phyloP scores from a whole-genome alignment of 2,797 vertebrate species.

The Phataginus tricuspis region DNA sequence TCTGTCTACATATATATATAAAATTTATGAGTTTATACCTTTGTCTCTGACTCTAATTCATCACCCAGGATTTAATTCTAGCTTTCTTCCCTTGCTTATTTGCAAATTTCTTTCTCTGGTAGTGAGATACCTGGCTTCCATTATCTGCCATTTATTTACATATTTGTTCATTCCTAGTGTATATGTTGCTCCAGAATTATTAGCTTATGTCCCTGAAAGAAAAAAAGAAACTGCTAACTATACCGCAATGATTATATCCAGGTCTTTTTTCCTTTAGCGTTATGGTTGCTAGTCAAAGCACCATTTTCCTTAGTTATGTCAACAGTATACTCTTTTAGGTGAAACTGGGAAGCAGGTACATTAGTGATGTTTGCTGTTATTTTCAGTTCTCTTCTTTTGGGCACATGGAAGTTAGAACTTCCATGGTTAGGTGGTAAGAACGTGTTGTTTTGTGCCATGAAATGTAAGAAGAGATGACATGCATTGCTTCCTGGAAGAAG shows the following conservation, averaged over 20 bases:
- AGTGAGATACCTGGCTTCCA: not conserved
- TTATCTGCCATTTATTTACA: not conserved
- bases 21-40: not conserved
- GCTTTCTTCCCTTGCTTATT: not conserved
- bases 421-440: not conserved
- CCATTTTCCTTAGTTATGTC: not conserved
- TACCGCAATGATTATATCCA: not conserved
- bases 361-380: not conserved
- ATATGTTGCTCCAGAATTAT: not conserved
- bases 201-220: not conserved
- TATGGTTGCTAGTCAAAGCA: not conserved
- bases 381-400: not conserved
- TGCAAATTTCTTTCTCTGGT: not conserved
- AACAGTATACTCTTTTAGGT: not conserved
- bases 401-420: not conserved
- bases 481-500: not conserved
- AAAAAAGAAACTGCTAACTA: not conserved
- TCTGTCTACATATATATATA: not conserved
- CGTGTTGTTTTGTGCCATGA: not conserved
- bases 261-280: not conserved
- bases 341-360: not conserved
- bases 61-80: not conserved
- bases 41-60: not conserved
- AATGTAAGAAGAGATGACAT: not conserved
- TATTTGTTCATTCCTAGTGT: not conserved